Base-by-base conservation (phyloP, 30 jellyfish, hydroid and myxozoan species). In the Catostylus mosaicus region DNA sequence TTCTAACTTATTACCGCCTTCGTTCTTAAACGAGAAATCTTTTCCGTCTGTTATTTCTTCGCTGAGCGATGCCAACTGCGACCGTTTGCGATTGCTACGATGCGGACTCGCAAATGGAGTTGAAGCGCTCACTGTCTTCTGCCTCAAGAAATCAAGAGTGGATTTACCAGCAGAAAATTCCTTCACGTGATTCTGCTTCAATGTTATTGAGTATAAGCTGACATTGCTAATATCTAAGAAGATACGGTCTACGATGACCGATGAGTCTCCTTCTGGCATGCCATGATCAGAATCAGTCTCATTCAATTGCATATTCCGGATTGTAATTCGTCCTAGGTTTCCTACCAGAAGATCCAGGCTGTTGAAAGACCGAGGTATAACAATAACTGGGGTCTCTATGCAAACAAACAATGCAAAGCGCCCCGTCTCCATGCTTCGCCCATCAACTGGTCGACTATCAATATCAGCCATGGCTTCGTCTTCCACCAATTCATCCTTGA, bases 361-460 rank as follows among this genome's bases (percentile, higher is more conserved):
- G 62, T 82, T 77, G 26, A 54, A 75, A 46, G 62, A 72, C 79
- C 89, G 65, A 32, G 99, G 99, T 19, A 95, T 30, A 40, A 89
- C 91, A 20, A 95, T 96, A 6, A 95, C 99, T 0, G 99, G 99
- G 11, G 97, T 74, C 22, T 95, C 93, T 11, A 87, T 76, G 64
- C 89, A 72, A 5, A 74, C 75, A 27, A 23, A 38, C 12, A 84
- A 0, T 9, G 73, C 33, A 45, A 84, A 26, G 38, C 67, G 77
- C 22, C 30, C 7, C 62, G 30, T 16, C 14, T 61, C 63, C 6
- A 45, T 34, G 11, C 30, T 30, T 7, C 52, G 47, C 11, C 54
- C 76, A 20, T 19, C 46, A 20, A 8, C 68, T 34, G 19, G 40
- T 3, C 24, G 46, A 32, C 60, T 50, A 59, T 85, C 89, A 3